Conservation (phyloP, 2,888 invertebrate genomes). For the Ectemnius continuus region DNA sequence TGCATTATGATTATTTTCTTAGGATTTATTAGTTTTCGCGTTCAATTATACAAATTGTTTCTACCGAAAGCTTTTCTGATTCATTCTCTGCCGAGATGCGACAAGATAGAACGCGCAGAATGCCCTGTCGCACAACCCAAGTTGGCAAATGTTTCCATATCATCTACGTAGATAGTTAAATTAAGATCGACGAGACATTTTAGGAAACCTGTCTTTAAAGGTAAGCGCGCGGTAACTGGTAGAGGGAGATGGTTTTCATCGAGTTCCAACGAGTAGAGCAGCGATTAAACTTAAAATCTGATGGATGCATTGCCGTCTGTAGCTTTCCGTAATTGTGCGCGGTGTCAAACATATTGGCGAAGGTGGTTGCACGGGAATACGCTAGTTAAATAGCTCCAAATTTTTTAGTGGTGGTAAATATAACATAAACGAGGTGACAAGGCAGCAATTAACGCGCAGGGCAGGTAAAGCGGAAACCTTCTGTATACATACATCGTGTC, state of each 20-base stretch:
- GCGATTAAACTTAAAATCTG: too few species aligned
- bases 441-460: slow-evolving; percentile 32
- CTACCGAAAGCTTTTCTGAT: too few species aligned
- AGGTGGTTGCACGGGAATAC: slow-evolving; percentile 14
- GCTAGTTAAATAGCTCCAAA: slow-evolving; percentile 35
- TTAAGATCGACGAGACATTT: background rate
- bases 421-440: background rate
- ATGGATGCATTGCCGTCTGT: slow-evolving; percentile 18
- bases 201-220: background rate
- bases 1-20: background rate
- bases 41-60: too few species aligned
- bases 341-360: slow-evolving; percentile 13
- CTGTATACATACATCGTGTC: slow-evolving; percentile 74
- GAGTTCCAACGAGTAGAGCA: slow-evolving; percentile 13
- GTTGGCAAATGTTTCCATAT: background rate
- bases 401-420: background rate
- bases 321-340: slow-evolving; percentile 38
- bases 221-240: background rate
- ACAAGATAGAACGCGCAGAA: background rate
- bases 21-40: too few species aligned
- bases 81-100: background rate
- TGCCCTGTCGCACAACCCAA: background rate
- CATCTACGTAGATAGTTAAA: background rate
- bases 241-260: background rate
- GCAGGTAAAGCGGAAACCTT: slow-evolving; percentile 60